Evolutionary conservation across 2,113 vertebrate species (phyloP), one percentile per base, ranked within the genome.

Genomic region (Eubucco bourcierii): DNA sequence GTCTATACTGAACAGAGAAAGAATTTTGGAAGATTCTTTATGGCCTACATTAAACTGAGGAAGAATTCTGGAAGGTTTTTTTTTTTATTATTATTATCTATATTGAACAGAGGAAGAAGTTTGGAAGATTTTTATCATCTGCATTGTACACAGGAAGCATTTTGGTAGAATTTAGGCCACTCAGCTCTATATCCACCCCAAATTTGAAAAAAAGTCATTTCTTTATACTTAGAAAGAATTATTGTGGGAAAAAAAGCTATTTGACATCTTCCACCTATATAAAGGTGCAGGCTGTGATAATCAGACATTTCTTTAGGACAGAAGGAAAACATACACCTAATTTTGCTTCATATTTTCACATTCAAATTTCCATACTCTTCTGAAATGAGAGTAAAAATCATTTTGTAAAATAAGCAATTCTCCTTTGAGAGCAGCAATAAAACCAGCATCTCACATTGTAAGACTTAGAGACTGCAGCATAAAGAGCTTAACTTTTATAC

Each of bases 361-460:
- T 65, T 75, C 66, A 79, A 21, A 88, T 76, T 79, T 52, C 71
- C 63, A 73, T 41, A 31, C 53, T 84, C 53, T 75, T 89, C 84
- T 73, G 18, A 24, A 67, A 87, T 8, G 33, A 63, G 67, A 84
- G 46, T 46, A 81, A 84, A 81, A 81, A 79, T 72, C 34, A 63
- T 93, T 84, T 55, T 37, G 41, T 37, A 58, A 65, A 81, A 44
- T 46, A 61, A 92, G 77, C 78, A 87, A 74, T 73, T 76, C 71
- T 92, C 88, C 70, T 92, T 79, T 41, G 86, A 84, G 92, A 94
- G 86, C 80, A 76, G 84, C 82, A 91, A 78, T 61, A 86, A 93
- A 94, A 64, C 3, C 73, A 90, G 53, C 13, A 60, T 75, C 80
- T 90, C 53, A 24, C 47, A 61, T 10, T 39, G 41, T 47, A 71